These are phyloP conservation scores for Lasius fuliginosus DNA, from an alignment of 2,888 invertebrate genomes.

Conservation along the genomic window DNA sequence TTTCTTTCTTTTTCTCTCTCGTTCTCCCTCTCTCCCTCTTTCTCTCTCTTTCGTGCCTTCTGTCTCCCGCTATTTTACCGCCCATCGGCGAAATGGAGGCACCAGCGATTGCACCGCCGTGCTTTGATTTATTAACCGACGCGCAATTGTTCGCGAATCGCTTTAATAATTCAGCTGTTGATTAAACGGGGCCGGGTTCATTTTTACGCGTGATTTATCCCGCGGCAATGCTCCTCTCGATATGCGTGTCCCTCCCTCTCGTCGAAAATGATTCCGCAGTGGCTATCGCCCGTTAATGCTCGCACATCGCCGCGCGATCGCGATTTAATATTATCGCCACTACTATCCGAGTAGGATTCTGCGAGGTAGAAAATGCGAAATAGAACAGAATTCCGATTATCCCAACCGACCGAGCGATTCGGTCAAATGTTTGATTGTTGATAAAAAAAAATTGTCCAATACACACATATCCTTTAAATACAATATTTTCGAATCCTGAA, in stretches of 20 bases:
- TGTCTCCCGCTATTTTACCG: slow-evolving; percentile 53
- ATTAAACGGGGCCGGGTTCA: slow-evolving; percentile 82
- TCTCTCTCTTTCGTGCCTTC: slow-evolving; percentile 29
- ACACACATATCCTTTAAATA: not conserved
- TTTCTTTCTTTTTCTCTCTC: slow-evolving; percentile 18
- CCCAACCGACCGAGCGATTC: not conserved
- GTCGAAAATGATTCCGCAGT: slow-evolving; percentile 58
- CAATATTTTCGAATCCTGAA: not conserved
- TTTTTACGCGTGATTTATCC: slow-evolving; percentile 83
- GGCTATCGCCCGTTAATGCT: slow-evolving; percentile 44
- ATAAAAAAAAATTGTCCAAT: slow-evolving; percentile 2
- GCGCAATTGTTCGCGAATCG: slow-evolving; percentile 82
- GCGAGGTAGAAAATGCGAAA: slow-evolving; percentile 27
- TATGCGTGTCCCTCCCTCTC: slow-evolving; percentile 55
- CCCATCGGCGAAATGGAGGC: slow-evolving; percentile 66
- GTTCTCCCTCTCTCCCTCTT: not conserved
- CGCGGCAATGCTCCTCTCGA: slow-evolving; percentile 59
- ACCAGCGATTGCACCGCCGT: slow-evolving; percentile 63
- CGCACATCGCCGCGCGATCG: slow-evolving; percentile 27
- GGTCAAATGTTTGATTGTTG: slow-evolving; percentile 1
- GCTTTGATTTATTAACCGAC: slow-evolving; percentile 84
- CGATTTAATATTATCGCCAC: slow-evolving; percentile 46
- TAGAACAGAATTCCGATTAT: slow-evolving; percentile 33
- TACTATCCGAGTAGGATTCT: not conserved
- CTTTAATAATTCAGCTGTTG: slow-evolving; percentile 85